phyloP scores from a whole-genome alignment of 23 tunicate genomes.

The Trididemnum miniatum region DNA sequence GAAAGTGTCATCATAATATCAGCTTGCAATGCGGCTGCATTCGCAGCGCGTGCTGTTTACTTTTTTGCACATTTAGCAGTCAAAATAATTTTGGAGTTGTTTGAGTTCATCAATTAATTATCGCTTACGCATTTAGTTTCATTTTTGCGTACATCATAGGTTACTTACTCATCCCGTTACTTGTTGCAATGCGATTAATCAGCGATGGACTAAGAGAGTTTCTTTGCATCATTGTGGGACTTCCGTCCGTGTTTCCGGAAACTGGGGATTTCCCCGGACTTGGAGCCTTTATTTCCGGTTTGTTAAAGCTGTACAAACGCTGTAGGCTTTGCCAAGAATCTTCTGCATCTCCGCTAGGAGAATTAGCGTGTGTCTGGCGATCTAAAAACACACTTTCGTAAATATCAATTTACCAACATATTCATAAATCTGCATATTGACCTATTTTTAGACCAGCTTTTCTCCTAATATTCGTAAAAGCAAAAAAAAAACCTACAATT shows the following conservation, averaged over 20 bases:
- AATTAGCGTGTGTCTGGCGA: no score
- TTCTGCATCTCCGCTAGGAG: constrained; percentile 64
- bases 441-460: constrained; percentile 28
- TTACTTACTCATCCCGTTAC: constrained; percentile 36
- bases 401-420: no score
- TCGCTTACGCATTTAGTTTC: no score
- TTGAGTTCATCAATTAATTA: no score
- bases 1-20: no score
- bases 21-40: no score
- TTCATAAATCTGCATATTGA: no score
- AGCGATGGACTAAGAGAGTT: constrained; percentile 34
- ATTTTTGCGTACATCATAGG: no score
- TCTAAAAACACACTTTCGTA: no score
- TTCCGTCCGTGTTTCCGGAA: background rate
- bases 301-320: constrained; percentile 23
- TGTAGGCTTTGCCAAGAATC: constrained; percentile 84
- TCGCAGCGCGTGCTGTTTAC: no score
- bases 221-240: background rate
- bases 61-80: no score
- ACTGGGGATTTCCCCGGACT: constrained; percentile 24
- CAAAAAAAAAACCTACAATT: background rate
- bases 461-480: background rate
- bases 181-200: constrained; percentile 15
- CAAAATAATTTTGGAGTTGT: no score
- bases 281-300: constrained; percentile 1